Evolutionary conservation across 2,888 invertebrate species (phyloP), one percentile per base, ranked within the genome.

Genomic region (Brachyptera putata): DNA sequence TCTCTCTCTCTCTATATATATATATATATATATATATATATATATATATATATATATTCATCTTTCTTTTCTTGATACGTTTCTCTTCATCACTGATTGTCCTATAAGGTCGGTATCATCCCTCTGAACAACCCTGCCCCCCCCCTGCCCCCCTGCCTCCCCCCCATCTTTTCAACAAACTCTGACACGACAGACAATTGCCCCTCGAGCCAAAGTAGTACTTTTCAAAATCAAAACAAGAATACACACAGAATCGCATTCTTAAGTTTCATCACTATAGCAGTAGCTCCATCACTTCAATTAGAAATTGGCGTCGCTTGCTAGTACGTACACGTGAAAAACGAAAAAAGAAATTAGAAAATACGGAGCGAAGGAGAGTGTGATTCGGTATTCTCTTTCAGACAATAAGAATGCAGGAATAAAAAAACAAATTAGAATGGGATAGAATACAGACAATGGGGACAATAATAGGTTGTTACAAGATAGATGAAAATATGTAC

Each of bases 211-310:
- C 13, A 53, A 53, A 53, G 53, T 53, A 53, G 36, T 53, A 53
- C 53, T 53, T 53, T 53, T 53, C 34, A 53, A 53, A 53, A 53
- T 53, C 53, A 53, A 53, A 53, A 53, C 53, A 53, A 53, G 53
- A 53, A 53, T 36, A 34, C 34, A 18, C 2, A 18, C n/a, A 39
- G 30, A 39, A 39, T 16, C 16, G 3, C 11, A 3, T 16, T 43
- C 43, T 16, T 43, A 43, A 43, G 43, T 43, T 21, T 18, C 16
- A 11, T n/a, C n/a, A n/a, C n/a, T n/a, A n/a, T n/a, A n/a, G n/a
- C n/a, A n/a, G n/a, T n/a, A 30, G 5, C 30, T 43, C 43, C 18
- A n/a, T 9, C 39, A 53, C 53, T 53, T 36, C 53, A 53, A 53
- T 53, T 53, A 53, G 34, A 53, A 53, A 53, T 53, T 34, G 53